Evolutionary conservation across 2,888 invertebrate genomes (phyloP).

Genomic region (Piscicola geometra): DNA sequence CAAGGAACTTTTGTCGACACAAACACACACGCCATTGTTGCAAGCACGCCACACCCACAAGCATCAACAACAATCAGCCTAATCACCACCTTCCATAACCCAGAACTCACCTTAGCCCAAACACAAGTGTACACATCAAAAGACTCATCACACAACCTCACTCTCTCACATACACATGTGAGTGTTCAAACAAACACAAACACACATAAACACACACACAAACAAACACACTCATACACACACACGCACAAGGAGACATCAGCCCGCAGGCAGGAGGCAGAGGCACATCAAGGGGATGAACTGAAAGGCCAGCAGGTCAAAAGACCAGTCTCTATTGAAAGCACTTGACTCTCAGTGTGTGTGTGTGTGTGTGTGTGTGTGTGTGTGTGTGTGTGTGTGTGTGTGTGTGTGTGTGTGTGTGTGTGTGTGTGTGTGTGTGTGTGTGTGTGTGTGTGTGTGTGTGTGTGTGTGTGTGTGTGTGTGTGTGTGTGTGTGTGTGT

Average conservation of each 20-base stretch:
- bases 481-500: conserved; percentile 26
- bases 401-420: conserved; percentile 2
- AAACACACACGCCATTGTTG: no score
- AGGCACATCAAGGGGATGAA: conserved; percentile 4
- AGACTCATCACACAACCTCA: no score
- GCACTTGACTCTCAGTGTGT: conserved; percentile 13
- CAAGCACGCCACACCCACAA: no score
- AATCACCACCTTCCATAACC: no score
- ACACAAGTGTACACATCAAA: no score
- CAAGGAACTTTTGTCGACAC: no score
- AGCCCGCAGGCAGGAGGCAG: conserved; percentile 10
- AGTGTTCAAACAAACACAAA: no score
- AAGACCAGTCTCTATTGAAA: conserved; percentile 11
- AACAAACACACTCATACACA: no score
- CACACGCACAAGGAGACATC: not conserved
- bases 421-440: not conserved
- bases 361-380: conserved; percentile 13
- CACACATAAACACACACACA: no score
- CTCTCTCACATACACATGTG: no score
- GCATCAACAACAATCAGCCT: no score
- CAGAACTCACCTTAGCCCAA: no score
- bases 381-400: conserved; percentile 7
- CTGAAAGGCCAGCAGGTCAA: conserved; percentile 6
- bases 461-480: conserved; percentile 13
- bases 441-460: not conserved